phyloP scores from a whole-genome alignment of 2,888 invertebrate species.

The Erpobdella octoculata region DNA sequence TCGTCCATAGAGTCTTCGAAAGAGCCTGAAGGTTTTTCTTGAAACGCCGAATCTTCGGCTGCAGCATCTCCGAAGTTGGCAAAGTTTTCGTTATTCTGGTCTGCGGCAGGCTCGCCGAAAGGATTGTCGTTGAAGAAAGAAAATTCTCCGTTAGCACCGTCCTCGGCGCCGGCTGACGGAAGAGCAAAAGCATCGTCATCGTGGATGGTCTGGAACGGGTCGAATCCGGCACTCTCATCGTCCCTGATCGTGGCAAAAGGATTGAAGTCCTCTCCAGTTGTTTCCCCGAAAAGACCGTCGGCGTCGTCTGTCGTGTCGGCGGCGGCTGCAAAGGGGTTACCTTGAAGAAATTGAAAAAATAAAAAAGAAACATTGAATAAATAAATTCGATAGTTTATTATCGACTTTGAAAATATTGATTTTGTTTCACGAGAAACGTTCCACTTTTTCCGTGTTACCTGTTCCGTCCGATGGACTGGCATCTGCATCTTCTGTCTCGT shows the following conservation, averaged over 20 bases:
- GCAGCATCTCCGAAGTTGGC: slow-evolving; percentile 43
- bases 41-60: neutral
- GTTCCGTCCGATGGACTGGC: slow-evolving; percentile 22
- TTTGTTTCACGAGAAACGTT: neutral
- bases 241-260: slow-evolving; percentile 37
- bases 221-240: slow-evolving; percentile 36
- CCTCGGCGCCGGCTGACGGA: slow-evolving; percentile 26
- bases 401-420: neutral
- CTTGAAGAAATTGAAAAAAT: no score
- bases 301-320: neutral
- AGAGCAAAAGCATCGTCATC: slow-evolving; percentile 35
- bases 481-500: neutral
- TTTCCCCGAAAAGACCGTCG: slow-evolving; percentile 4
- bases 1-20: slow-evolving; percentile 39
- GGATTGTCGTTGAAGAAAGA: slow-evolving; percentile 50
- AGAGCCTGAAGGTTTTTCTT: neutral
- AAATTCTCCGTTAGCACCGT: slow-evolving; percentile 23
- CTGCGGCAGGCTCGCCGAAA: slow-evolving; percentile 44
- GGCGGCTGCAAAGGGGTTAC: neutral
- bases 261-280: slow-evolving; percentile 32
- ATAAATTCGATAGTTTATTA: neutral
- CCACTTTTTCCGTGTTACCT: neutral
- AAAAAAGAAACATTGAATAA: no score
- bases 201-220: slow-evolving; percentile 41
- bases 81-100: slow-evolving; percentile 45